Percentiles rank a stretch among this genome's conserved stretches.
phyloP scores from a whole-genome alignment of 2,797 vertebrate species.

The Chloroceryle inda region DNA sequence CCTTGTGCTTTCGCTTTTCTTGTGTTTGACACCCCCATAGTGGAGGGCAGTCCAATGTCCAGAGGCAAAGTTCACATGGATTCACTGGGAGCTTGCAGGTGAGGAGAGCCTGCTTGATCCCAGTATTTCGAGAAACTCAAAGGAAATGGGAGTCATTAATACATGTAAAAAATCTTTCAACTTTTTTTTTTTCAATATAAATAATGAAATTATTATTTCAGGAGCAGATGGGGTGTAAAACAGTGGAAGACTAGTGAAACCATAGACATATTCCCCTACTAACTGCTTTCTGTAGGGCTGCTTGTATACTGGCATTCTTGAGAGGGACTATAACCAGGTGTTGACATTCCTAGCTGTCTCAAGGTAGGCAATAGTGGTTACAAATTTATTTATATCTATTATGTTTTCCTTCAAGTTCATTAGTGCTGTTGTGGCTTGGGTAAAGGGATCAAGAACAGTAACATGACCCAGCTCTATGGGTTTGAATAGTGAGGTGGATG shows the following conservation, averaged over 20 bases:
- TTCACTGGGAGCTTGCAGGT: neutral
- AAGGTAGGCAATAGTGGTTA: neutral
- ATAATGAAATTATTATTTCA: neutral
- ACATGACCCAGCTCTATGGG: fast-evolving
- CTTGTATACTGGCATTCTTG: neutral
- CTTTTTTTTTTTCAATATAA: neutral
- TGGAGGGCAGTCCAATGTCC: neutral
- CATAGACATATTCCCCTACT: neutral
- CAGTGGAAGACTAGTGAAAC: neutral
- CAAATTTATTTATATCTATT: neutral
- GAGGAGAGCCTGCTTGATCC: neutral
- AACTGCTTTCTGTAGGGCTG: neutral
- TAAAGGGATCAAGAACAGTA: neutral
- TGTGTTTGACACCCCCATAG: neutral
- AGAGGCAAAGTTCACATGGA: neutral
- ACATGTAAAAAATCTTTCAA: neutral
- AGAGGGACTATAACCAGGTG: neutral
- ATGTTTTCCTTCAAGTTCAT: neutral
- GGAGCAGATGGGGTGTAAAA: neutral
- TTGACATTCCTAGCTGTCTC: neutral
- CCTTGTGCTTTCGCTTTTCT: fast-evolving
- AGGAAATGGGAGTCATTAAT: neutral
- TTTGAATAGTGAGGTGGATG: neutral
- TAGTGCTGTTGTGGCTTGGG: neutral
- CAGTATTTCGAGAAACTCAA: neutral